These are phyloP conservation scores for Microctenopoma lineatum DNA, from an alignment of 2,797 vertebrate genomes.

Conservation along the genomic window DNA sequence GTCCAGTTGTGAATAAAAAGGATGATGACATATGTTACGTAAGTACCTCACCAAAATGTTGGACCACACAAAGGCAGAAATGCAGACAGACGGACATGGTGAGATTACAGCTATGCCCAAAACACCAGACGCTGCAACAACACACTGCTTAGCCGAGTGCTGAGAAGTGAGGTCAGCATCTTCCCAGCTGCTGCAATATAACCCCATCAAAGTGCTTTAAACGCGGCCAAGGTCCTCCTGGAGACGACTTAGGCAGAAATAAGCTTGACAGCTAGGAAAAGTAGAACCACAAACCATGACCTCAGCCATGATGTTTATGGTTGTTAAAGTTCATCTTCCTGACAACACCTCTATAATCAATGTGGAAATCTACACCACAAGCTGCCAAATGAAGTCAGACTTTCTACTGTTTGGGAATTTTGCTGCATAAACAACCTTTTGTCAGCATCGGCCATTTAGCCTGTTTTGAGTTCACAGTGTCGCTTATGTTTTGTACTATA, in stretches of 20 bases:
- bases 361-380: conserved; percentile 6
- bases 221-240: conserved; percentile 31
- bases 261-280: conserved; percentile 5
- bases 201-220: conserved; percentile 54
- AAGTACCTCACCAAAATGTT: conserved; percentile 18
- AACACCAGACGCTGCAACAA: conserved; percentile 24
- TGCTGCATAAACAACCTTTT: neutral
- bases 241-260: conserved; percentile 9
- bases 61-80: conserved; percentile 15
- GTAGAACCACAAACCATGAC: conserved; percentile 43
- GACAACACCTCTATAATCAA: conserved; percentile 12
- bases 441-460: neutral
- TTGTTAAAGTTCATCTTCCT: conserved; percentile 18
- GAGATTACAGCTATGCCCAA: conserved; percentile 18
- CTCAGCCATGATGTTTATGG: conserved; percentile 11
- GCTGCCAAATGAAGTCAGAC: neutral
- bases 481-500: neutral
- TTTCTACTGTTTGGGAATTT: conserved; percentile 1
- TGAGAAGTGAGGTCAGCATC: conserved; percentile 53
- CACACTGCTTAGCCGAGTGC: conserved; percentile 34
- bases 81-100: neutral
- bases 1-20: conserved; percentile 24
- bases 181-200: conserved; percentile 41
- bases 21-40: neutral
- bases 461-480: neutral